Evolutionary conservation across 2,113 vertebrate species (phyloP).

Genomic region (Theristicus caerulescens): DNA sequence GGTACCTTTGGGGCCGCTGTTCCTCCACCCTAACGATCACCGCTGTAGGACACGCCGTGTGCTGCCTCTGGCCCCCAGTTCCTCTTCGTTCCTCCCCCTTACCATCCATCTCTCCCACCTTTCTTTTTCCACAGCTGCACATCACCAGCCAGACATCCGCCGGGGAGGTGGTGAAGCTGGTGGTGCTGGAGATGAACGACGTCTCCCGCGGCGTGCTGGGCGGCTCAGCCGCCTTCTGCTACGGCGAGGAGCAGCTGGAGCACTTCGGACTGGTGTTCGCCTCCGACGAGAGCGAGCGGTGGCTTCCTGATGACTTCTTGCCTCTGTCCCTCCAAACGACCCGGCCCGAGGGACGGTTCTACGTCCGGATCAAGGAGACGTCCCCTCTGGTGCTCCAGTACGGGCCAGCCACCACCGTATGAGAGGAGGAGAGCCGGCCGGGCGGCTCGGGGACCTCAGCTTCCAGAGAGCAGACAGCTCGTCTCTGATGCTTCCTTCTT

Average conservation of each 20-base stretch:
- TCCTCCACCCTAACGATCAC: not conserved
- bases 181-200: slow-evolving; percentile 86
- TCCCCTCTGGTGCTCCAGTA: slow-evolving; percentile 84
- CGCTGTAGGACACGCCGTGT: rapidly evolving
- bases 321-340: slow-evolving; percentile 84
- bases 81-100: not conserved
- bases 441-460: not conserved
- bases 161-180: slow-evolving; percentile 84
- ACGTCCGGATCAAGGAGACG: slow-evolving; percentile 85
- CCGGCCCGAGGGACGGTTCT: slow-evolving; percentile 82
- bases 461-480: slow-evolving; percentile 42
- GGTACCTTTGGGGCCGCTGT: not conserved
- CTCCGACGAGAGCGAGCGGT: slow-evolving; percentile 77
- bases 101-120: not conserved
- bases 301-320: slow-evolving; percentile 85
- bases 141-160: slow-evolving; percentile 80
- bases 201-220: slow-evolving; percentile 72
- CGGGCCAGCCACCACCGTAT: slow-evolving; percentile 85
- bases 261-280: slow-evolving; percentile 86
- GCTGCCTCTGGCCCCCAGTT: not conserved
- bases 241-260: slow-evolving; percentile 81
- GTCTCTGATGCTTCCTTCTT: slow-evolving; percentile 73
- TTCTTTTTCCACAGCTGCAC: slow-evolving; percentile 76
- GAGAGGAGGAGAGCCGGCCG: slow-evolving; percentile 29
- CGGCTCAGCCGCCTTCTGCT: slow-evolving; percentile 62